Base-by-base conservation (phyloP, 2,797 vertebrate species). In the Fistularia tabacaria region DNA sequence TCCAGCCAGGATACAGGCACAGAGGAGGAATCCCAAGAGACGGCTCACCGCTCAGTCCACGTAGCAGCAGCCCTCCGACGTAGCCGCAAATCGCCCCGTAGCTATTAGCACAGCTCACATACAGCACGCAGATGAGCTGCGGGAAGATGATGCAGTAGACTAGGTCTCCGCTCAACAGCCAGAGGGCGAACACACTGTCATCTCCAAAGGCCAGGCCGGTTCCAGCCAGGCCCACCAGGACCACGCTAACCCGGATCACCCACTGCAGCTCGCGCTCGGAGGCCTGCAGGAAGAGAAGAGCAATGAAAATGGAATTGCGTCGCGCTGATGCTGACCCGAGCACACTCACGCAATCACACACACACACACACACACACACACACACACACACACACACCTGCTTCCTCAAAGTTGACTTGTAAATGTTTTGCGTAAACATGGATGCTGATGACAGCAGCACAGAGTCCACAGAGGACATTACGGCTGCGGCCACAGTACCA, bases 81-180 rank as follows among this genome's bases (percentile, higher is more conserved):
- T 86, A 91, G 8, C 88, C 87, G 0, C 62, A 69, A 13, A 85
- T 76, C 0, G 87, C 91, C 0, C 91, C 88, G 0, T 90, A 93
- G 14, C 58, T 64, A 25, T 93, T 93, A 0, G 84, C 78, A 7
- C 25, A 56, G 37, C 64, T 53, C 43, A 67, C 8, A 1, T 90
- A 86, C 42, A 92, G 75, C 11, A 89, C 84, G 0, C 90, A 92
- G 46, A 87, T 54, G 15, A 92, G 80, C 73, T 93, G 91, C 0
- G 90, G 87, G 46, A 91, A 84, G 14, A 93, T 62, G 3, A 91
- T 13, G 3, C 86, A 76, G 0, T 91, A 91, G 38, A 90, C 69
- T 41, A 92, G 76, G 54, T 92, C 91, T 4, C 83, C 72, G 0
- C 88, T 88, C 48, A 92, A 48, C 60, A 93, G 59, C 89, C 88